These are phyloP conservation scores for Halocaridina rubra DNA, from an alignment of 2,888 invertebrate genomes.

Conservation along the genomic window DNA sequence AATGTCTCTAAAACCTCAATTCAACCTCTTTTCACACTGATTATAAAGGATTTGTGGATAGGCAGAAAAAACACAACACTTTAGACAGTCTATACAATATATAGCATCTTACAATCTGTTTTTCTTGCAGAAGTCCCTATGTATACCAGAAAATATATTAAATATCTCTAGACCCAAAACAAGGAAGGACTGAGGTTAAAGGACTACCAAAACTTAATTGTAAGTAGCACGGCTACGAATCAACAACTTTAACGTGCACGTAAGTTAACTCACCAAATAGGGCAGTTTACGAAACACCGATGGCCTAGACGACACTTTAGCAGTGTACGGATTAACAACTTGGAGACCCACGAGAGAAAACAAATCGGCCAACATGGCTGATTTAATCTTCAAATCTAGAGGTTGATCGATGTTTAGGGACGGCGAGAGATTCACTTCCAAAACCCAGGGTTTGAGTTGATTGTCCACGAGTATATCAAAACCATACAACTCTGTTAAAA, in stretches of 20 bases:
- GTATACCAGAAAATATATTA: not conserved
- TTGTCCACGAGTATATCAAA: slow-evolving; percentile 93
- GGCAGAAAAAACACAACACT: too few species aligned
- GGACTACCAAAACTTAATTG: too few species aligned
- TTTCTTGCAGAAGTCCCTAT: too few species aligned
- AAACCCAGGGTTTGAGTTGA: slow-evolving; percentile 91
- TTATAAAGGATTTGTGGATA: too few species aligned
- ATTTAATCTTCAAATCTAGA: slow-evolving; percentile 91
- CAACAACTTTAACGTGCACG: too few species aligned
- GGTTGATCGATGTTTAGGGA: slow-evolving; percentile 93
- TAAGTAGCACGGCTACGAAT: too few species aligned
- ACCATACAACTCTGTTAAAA: slow-evolving; percentile 84
- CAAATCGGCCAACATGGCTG: slow-evolving; percentile 89
- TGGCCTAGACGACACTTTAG: slow-evolving; percentile 43
- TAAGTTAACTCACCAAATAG: slow-evolving; percentile 51
- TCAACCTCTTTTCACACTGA: too few species aligned
- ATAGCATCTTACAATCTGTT: too few species aligned
- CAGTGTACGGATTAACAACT: slow-evolving; percentile 67
- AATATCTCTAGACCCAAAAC: not conserved
- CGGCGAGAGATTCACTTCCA: slow-evolving; percentile 95
- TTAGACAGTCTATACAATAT: too few species aligned
- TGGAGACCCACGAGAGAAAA: slow-evolving; percentile 91
- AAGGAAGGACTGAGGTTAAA: too few species aligned
- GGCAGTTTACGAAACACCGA: slow-evolving; percentile 61
- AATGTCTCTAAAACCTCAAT: too few species aligned